Conservation (phyloP, 2,888 invertebrate species). For the Choreutis nemorana region DNA sequence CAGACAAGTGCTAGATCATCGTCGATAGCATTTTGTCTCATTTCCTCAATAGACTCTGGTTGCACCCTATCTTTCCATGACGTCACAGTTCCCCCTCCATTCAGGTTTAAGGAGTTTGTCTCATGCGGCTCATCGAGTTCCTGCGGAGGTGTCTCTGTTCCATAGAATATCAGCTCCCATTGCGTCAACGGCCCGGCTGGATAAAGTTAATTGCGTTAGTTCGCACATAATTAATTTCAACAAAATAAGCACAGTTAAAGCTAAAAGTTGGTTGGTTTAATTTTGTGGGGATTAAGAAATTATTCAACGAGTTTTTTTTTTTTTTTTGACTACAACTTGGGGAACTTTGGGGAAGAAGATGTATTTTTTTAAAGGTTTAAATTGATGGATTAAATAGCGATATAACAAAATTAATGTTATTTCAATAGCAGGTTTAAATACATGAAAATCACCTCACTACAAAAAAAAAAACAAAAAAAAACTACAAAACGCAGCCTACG, state of each 20-base stretch:
- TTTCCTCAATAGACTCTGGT: conserved; percentile 51
- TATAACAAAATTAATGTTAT: conserved; percentile 5
- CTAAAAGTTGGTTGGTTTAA: no score
- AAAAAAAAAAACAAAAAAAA: conserved; percentile 16
- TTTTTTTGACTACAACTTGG: no score
- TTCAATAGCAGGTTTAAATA: no score
- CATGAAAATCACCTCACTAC: conserved; percentile 4
- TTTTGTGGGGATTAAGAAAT: no score
- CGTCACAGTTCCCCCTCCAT: conserved; percentile 9
- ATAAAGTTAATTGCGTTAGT: no score
- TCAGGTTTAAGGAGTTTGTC: conserved; percentile 49
- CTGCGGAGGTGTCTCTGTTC: conserved; percentile 73
- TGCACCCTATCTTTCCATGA: no score
- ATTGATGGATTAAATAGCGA: conserved; percentile 3
- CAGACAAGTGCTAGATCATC: conserved; percentile 66
- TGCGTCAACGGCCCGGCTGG: conserved; percentile 71
- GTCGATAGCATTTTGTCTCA: conserved; percentile 68
- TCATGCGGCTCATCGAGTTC: conserved; percentile 72
- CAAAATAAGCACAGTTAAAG: no score
- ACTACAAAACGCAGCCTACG: conserved; percentile 16
- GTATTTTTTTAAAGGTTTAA: no score
- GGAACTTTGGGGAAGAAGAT: no score
- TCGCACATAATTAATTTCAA: no score
- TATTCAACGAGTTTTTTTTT: no score
- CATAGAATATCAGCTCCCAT: conserved; percentile 86